These are phyloP conservation scores for Conchocele bisecta DNA, from an alignment of 2,888 invertebrate genomes.

Conservation along the genomic window DNA sequence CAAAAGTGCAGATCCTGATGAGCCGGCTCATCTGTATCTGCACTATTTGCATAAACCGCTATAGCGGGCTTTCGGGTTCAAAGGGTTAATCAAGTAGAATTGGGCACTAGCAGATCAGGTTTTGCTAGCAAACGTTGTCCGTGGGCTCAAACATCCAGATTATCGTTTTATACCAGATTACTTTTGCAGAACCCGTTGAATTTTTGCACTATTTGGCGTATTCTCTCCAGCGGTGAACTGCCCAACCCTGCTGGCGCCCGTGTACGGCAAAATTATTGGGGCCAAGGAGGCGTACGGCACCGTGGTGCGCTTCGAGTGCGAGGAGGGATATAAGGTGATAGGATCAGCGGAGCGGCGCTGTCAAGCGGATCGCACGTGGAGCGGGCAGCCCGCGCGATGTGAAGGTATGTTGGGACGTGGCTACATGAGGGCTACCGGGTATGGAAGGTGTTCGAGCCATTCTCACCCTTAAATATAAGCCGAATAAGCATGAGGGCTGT, in stretches of 20 bases:
- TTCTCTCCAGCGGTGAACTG: conserved; percentile 92
- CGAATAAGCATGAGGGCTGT: no score
- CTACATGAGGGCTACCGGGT: not conserved
- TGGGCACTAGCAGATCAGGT: no score
- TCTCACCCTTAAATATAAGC: no score
- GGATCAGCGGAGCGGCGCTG: conserved; percentile 96
- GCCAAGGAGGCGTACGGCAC: conserved; percentile 97
- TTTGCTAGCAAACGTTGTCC: no score
- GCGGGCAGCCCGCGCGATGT: conserved; percentile 94
- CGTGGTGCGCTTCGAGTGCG: conserved; percentile 97
- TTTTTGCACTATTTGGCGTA: not conserved
- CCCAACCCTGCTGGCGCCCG: conserved; percentile 94
- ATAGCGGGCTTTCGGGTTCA: no score
- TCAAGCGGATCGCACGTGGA: conserved; percentile 97
- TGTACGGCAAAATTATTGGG: conserved; percentile 95
- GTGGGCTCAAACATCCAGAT: not conserved
- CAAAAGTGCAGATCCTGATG: no score
- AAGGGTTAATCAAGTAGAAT: no score
- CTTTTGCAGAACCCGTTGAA: not conserved
- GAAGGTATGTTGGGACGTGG: conserved; percentile 87
- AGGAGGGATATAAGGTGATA: conserved; percentile 94
- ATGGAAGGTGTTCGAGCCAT: no score
- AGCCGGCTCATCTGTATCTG: no score
- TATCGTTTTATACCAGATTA: not conserved
- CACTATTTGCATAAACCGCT: no score